A percentile compares a stretch with the other conserved stretches of the same genome.
Evolutionary conservation across 64 coral and sea anemone species (phyloP).

Genomic region (Stichodactyla helianthus): DNA sequence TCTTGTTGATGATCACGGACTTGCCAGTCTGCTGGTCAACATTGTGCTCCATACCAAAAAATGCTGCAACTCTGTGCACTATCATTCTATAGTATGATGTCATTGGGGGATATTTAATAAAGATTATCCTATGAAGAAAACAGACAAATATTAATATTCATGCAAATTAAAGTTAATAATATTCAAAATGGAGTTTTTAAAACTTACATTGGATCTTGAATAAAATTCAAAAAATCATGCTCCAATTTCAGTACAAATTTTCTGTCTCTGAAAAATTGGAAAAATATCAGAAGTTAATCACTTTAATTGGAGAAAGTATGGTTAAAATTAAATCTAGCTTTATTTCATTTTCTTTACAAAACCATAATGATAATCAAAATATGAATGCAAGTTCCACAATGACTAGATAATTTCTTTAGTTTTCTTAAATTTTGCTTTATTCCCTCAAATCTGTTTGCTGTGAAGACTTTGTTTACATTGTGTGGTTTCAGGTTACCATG

Average conservation of each 20-base stretch:
- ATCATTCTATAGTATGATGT: conserved; percentile 99
- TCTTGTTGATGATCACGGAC: conserved; percentile 94
- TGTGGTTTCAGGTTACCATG: too few species aligned
- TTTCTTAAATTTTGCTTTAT: too few species aligned
- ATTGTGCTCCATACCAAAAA: conserved; percentile 99
- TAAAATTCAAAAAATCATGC: conserved; percentile 94
- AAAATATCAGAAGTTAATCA: not conserved
- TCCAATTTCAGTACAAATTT: conserved; percentile 93
- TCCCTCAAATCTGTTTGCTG: too few species aligned
- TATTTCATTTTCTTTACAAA: too few species aligned
- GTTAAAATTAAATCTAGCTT: too few species aligned
- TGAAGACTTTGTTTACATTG: too few species aligned
- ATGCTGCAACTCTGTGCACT: conserved; percentile 95
- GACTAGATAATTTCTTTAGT: too few species aligned
- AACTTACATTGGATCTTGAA: conserved; percentile 81
- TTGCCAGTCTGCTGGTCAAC: conserved; percentile 93
- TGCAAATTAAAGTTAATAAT: not conserved
- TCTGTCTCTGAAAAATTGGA: conserved; percentile 65
- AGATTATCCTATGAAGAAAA: conserved; percentile 46
- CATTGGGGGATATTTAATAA: conserved; percentile 99
- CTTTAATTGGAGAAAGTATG: too few species aligned
- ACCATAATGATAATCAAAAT: too few species aligned
- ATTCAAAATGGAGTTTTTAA: not conserved
- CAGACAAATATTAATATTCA: not conserved
- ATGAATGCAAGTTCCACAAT: too few species aligned